Evolutionary conservation across 2,113 vertebrate genomes (phyloP), one percentile per base, ranked within the genome.

Genomic region (Actenoides hombroni): DNA sequence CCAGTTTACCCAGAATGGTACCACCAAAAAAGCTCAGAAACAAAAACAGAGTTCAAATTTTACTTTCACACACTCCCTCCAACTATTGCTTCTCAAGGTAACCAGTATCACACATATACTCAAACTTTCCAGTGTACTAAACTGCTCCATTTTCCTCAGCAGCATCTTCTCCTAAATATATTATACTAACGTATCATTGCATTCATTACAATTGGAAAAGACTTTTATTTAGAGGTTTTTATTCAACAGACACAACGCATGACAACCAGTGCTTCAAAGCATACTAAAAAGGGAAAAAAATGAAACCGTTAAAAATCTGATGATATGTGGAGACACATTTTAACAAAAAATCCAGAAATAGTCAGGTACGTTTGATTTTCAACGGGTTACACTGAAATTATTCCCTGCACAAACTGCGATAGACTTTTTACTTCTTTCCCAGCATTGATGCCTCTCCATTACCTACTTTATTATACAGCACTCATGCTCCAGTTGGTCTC

Each of bases 401-500:
- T 65, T 87, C 37, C 74, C 59, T 69, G 63, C 86, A 88, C 20
- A 86, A 83, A 91, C 28, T 20, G n/a, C 39, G 77, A 84, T 42
- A 90, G 35, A 19, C 81, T 16, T 90, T 86, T 79, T 42, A 65
- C 56, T 79, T 44, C 76, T 63, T 68, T 44, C 60, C 61, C 83
- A 82, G 56, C 53, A 82, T 20, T 63, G 31, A 76, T 5, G 13
- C 56, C 74, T 82, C 91, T 96, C 83, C 37, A 53, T 96, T 94
- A 92, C 81, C 81, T 90, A 71, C 82, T 94, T 94, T 86, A 94
- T 90, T 83, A 92, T 46, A 90, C 51, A 33, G 37, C 90, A 94
- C 77, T 90, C 60, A 88, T 88, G 80, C 94, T 92, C 63, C 79
- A 94, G 61, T 88, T 95, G 71, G 63, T 89, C 78, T 96, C 84